Conservation (phyloP, 2,797 vertebrate species). For the Menidia menidia region DNA sequence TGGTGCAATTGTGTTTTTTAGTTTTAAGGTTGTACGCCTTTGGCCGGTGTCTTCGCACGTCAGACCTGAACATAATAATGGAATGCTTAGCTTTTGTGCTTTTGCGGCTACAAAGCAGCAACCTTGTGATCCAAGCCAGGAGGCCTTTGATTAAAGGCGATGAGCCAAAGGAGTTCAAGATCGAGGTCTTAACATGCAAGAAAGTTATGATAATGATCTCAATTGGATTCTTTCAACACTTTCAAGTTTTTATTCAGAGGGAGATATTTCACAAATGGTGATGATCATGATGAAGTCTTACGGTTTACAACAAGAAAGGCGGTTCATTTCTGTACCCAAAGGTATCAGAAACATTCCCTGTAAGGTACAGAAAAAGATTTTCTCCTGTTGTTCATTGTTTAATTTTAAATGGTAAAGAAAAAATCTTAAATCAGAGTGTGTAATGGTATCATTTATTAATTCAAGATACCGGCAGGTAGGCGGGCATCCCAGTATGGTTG, state of each 20-base stretch:
- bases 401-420: neutral
- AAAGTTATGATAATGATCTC: constrained; percentile 25
- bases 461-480: neutral
- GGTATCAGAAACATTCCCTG: neutral
- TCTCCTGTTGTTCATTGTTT: neutral
- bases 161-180: constrained; percentile 18
- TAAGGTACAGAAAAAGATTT: neutral
- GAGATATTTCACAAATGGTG: neutral
- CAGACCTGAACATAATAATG: constrained; percentile 1
- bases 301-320: neutral
- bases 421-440: neutral
- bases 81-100: constrained; percentile 37
- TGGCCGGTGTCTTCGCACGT: constrained; percentile 32
- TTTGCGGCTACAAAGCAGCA: constrained; percentile 16
- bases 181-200: constrained; percentile 18
- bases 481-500: neutral
- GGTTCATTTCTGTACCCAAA: neutral
- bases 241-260: neutral
- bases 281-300: neutral
- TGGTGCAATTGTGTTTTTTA: constrained; percentile 19
- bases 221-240: constrained; percentile 13
- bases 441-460: neutral
- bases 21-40: constrained; percentile 29
- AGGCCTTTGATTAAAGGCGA: constrained; percentile 34
- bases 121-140: constrained; percentile 44